Conservation (phyloP, 2,888 invertebrate genomes). For the Panorpa germanica region DNA sequence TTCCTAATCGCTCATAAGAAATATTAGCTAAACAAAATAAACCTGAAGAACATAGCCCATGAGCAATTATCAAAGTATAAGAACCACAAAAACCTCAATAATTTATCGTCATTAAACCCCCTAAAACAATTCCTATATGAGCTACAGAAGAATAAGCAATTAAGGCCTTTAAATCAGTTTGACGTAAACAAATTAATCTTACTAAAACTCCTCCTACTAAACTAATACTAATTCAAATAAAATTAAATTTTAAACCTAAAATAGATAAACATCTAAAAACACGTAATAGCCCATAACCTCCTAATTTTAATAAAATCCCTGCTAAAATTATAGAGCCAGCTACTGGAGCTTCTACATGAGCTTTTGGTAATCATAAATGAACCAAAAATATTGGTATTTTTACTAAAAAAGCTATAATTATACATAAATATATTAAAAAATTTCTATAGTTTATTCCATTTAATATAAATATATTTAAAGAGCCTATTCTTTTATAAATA, state of each 20-base stretch:
- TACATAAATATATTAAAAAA: slow-evolving; percentile 33
- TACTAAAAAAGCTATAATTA: slow-evolving; percentile 44
- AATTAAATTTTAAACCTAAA: slow-evolving; percentile 28
- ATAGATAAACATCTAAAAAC: slow-evolving; percentile 27
- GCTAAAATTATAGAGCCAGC: slow-evolving; percentile 58
- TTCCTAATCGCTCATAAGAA: slow-evolving; percentile 32
- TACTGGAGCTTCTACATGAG: slow-evolving; percentile 58
- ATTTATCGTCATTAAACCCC: slow-evolving; percentile 29
- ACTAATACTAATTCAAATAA: slow-evolving; percentile 31
- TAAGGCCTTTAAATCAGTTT: slow-evolving; percentile 49
- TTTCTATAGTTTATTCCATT: no score
- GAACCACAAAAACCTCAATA: slow-evolving; percentile 27
- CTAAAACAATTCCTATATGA: slow-evolving; percentile 39
- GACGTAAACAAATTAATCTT: slow-evolving; percentile 44
- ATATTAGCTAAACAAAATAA: slow-evolving; percentile 38
- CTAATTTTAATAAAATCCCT: slow-evolving; percentile 51
- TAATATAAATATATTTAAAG: no score
- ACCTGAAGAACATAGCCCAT: no score
- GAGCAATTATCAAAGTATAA: slow-evolving; percentile 33
- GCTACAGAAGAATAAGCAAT: slow-evolving; percentile 54
- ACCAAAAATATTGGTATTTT: slow-evolving; percentile 51
- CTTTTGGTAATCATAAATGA: slow-evolving; percentile 53
- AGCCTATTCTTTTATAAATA: no score
- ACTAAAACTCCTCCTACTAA: slow-evolving; percentile 37
- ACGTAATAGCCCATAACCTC: slow-evolving; percentile 47